Evolutionary conservation across 2,113 vertebrate genomes (phyloP), one percentile per base, ranked within the genome.

Genomic region (Macrotis lagotis): DNA sequence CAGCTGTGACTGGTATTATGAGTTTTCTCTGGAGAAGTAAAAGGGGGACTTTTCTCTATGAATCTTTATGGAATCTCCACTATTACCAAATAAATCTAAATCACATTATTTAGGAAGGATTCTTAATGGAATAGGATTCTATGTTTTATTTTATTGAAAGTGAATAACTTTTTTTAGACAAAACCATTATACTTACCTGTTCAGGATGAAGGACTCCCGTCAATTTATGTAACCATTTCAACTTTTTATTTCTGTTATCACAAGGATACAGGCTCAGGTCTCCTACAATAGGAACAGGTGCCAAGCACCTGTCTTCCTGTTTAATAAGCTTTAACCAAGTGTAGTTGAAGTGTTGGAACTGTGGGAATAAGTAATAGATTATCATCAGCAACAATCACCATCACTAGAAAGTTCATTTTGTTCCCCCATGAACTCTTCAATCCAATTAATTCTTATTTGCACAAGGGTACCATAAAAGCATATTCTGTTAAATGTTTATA

Each of bases 301-400:
- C 96, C 0, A 99, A 0, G 92, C 99, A 99, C 59, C 98, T 93
- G 88, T 98, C 97, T 37, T 97, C 97, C 3, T 99, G 99, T 91
- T 97, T 99, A 96, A 99, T 92, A 74, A 98, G 98, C 97, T 98
- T 98, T 98, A 99, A 97, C 99, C 99, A 99, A n/a, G 99, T 99
- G 96, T 99, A 99, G 98, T 99, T 99, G 98, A 99, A 99, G 90
- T 98, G 97, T 91, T 99, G 99, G 97, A 97, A 97, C 99, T 99
- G 98, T 0, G 88, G 91, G 50, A 50, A 96, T 0, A 4, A 2
- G 59, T n/a, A 90, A 90, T 92, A 93, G 26, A 47, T 83, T 66
- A 94, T n/a, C 88, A 93, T 25, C 25, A 5, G 52, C 28, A 95
- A 25, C 8, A 94, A 49, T 92, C 28, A 83, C n/a, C 7, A 8